These are phyloP conservation scores for Melanocharis versteri DNA, from an alignment of 2,113 vertebrate genomes.

Conservation along the genomic window DNA sequence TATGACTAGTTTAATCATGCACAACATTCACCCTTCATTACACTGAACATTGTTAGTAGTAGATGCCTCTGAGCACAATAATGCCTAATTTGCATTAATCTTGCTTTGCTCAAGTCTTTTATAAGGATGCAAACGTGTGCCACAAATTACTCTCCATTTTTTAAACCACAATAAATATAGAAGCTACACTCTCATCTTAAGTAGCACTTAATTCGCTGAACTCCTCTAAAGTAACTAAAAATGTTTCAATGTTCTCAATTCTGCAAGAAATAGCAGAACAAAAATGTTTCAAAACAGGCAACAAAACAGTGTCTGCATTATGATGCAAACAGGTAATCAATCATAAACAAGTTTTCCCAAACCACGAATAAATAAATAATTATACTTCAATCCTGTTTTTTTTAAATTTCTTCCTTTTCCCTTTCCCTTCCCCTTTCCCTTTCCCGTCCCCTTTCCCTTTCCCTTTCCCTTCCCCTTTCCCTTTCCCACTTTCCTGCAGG, in stretches of 20 bases:
- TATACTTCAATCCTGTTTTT: neutral
- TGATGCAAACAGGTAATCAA: neutral
- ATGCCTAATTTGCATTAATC: conserved; percentile 62
- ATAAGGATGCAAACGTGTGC: conserved; percentile 32
- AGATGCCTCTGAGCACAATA: conserved; percentile 60
- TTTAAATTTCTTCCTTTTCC: neutral
- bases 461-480: no score
- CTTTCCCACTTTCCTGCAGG: neutral
- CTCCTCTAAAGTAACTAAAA: conserved; percentile 3
- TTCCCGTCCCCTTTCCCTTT: no score
- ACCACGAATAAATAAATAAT: neutral
- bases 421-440: no score
- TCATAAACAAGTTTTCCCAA: neutral
- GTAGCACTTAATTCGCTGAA: neutral
- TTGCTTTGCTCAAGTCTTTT: conserved; percentile 37
- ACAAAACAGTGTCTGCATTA: neutral
- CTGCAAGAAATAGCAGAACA: neutral
- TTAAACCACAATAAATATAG: neutral
- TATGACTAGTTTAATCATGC: conserved; percentile 62
- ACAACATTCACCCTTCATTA: conserved; percentile 60
- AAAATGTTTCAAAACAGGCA: neutral
- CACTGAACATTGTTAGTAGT: conserved; percentile 37
- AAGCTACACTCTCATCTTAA: neutral
- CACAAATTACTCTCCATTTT: conserved; percentile 49
- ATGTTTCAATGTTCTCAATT: neutral